Conservation (phyloP, 2,113 vertebrate genomes). For the Lathamus discolor region DNA sequence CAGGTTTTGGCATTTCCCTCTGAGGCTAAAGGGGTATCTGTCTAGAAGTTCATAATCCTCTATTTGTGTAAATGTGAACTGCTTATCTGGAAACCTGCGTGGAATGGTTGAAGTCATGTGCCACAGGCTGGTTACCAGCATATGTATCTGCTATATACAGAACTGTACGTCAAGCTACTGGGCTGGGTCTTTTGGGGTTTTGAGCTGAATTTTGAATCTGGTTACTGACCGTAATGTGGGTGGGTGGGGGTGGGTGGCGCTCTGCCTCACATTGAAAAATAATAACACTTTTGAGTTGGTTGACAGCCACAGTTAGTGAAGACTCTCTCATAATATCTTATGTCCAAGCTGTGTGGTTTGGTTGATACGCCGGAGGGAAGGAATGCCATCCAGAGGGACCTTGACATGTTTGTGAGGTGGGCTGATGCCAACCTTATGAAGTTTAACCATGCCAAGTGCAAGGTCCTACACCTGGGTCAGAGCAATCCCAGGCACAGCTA, state of each 20-base stretch:
- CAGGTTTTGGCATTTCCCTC: neutral
- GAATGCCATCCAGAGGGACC: too few species aligned
- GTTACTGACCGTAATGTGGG: neutral
- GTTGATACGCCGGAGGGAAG: too few species aligned
- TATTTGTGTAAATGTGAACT: neutral
- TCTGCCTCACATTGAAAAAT: neutral
- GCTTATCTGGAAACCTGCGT: neutral
- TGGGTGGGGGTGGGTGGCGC: too few species aligned
- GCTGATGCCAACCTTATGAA: too few species aligned
- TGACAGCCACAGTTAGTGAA: neutral
- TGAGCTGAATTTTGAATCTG: neutral
- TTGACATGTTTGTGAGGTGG: too few species aligned
- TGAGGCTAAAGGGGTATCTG: neutral
- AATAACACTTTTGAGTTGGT: neutral
- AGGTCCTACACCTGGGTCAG: too few species aligned
- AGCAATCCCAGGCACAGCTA: too few species aligned
- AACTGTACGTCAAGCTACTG: neutral
- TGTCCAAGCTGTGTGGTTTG: too few species aligned
- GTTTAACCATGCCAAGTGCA: too few species aligned
- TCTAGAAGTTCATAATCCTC: neutral
- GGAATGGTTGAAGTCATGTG: neutral
- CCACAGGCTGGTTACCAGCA: neutral
- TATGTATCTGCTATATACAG: neutral
- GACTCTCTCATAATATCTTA: neutral
- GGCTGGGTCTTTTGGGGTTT: neutral